Conservation (phyloP, 1,140 invertebrate species). For the Ceratosolen fusciceps region DNA sequence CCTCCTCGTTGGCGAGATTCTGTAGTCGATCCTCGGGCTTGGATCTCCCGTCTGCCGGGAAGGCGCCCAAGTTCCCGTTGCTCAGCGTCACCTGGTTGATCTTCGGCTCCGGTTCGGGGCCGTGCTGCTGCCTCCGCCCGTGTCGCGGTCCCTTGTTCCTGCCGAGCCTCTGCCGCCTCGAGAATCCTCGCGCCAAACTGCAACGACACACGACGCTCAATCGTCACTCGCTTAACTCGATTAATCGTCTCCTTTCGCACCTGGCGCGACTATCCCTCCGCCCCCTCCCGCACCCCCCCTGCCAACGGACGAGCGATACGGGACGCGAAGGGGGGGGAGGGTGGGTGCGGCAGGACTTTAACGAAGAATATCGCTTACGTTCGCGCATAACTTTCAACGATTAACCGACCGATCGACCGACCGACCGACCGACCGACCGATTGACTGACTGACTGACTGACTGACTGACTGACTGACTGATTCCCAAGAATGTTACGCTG, state of each 20-base stretch:
- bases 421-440: too few relatives aligned
- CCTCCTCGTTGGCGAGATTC: slow-evolving; percentile 18
- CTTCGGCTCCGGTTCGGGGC: not conserved
- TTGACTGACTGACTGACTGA: too few relatives aligned
- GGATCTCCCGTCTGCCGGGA: not conserved
- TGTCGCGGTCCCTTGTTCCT: not conserved
- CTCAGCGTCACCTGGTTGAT: not conserved
- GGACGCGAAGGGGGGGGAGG: not conserved
- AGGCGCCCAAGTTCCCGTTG: not conserved
- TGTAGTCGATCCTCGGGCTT: slow-evolving; percentile 28
- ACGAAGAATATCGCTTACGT: not conserved
- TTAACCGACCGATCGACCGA: too few relatives aligned
- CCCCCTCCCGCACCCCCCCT: not conserved
- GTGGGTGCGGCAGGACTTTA: not conserved
- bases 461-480: too few relatives aligned
- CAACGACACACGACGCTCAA: not conserved
- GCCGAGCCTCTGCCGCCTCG: slow-evolving; percentile 9
- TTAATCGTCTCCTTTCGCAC: too few relatives aligned
- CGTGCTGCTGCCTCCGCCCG: not conserved
- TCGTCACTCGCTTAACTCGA: not conserved
- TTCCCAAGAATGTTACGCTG: not conserved
- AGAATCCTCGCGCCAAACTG: slow-evolving; percentile 1
- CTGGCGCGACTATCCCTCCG: too few relatives aligned
- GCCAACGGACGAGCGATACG: not conserved
- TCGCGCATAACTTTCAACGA: too few relatives aligned